phyloP scores from a whole-genome alignment of 1,140 invertebrate genomes.

The Myzus persicae region DNA sequence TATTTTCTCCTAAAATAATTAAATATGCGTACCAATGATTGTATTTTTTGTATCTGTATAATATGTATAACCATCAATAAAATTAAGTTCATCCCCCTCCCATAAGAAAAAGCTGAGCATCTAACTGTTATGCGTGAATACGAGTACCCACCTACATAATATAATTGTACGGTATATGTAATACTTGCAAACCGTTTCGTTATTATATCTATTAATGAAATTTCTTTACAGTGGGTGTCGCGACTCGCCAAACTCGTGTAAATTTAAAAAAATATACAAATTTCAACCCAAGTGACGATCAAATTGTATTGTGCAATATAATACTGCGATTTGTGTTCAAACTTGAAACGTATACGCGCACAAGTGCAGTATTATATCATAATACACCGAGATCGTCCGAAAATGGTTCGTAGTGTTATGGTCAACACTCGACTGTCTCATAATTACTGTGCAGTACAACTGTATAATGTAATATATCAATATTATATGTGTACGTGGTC shows the following conservation, averaged over 20 bases:
- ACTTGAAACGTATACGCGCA: background rate
- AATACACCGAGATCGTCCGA: background rate
- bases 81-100: too few relatives aligned
- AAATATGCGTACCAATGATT: too few relatives aligned
- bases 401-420: background rate
- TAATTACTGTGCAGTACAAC: background rate
- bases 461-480: background rate
- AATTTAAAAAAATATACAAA: background rate
- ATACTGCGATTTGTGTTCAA: background rate
- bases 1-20: too few relatives aligned
- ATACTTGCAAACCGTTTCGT: background rate
- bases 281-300: background rate
- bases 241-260: background rate
- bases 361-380: background rate
- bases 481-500: background rate
- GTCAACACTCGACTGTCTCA: background rate
- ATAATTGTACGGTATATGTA: background rate
- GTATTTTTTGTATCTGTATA: too few relatives aligned
- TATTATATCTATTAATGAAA: background rate
- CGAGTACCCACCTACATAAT: too few relatives aligned
- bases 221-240: background rate
- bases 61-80: too few relatives aligned
- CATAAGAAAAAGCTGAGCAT: too few relatives aligned
- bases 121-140: too few relatives aligned
- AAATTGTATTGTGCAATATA: background rate